Percentiles rank a stretch among this genome's conserved stretches.
These are phyloP conservation scores for Zosterops japonicus DNA, from an alignment of 2,113 vertebrate genomes.

Conservation along the genomic window DNA sequence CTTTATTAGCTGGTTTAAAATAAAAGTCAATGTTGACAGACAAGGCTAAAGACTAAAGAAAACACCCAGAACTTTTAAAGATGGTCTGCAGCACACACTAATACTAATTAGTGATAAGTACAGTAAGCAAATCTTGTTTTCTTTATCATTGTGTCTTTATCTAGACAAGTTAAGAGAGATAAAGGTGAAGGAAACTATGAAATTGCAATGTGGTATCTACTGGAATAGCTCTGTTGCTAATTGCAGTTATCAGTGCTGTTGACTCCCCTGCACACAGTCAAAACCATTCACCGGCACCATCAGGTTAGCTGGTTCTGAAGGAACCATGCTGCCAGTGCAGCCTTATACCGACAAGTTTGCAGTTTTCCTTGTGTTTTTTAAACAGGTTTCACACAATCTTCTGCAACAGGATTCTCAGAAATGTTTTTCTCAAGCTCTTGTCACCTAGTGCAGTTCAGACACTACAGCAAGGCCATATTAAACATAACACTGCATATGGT, in stretches of 20 bases:
- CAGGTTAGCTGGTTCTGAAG: not conserved
- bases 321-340: not conserved
- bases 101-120: not conserved
- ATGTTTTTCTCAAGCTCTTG: not conserved
- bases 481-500: rapidly evolving
- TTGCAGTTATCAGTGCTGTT: rapidly evolving
- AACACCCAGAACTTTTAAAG: not conserved
- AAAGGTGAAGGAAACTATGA: not conserved
- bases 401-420: not conserved
- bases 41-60: not conserved
- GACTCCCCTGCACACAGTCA: not conserved
- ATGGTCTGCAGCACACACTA: not conserved
- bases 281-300: not conserved
- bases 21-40: not conserved
- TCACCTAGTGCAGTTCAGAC: not conserved
- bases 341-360: too few species aligned
- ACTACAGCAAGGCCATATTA: not conserved
- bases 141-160: not conserved
- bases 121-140: not conserved
- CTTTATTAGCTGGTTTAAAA: not conserved
- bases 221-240: not conserved
- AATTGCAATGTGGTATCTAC: not conserved
- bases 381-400: not conserved
- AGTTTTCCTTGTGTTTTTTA: not conserved
- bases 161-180: not conserved